Conservation (phyloP, 2,113 vertebrate species). For the Petromus typicus region DNA sequence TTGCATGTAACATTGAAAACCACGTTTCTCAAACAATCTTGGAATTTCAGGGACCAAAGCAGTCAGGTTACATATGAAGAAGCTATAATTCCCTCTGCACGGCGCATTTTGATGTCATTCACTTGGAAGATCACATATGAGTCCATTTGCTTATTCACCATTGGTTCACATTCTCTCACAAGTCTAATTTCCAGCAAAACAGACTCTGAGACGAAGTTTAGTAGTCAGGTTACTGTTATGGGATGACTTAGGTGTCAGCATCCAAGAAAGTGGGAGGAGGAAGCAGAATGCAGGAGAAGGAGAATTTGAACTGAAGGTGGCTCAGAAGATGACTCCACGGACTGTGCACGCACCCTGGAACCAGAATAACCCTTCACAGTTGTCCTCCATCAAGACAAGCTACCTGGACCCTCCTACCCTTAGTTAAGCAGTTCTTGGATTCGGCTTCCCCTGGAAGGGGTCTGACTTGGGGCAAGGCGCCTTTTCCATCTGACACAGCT, state of each 20-base stretch:
- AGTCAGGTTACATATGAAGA: too few species aligned
- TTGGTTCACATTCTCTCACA: background rate
- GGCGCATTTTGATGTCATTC: background rate
- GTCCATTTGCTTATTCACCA: background rate
- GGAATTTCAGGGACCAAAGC: background rate
- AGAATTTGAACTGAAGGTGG: background rate
- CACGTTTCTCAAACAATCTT: background rate
- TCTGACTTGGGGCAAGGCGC: too few species aligned
- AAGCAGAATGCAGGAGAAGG: background rate
- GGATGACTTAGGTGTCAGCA: background rate
- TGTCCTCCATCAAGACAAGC: background rate
- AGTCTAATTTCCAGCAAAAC: background rate
- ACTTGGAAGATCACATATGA: background rate
- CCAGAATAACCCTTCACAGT: background rate
- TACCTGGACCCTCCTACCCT: background rate
- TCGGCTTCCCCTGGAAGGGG: background rate
- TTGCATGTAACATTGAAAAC: background rate
- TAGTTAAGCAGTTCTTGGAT: fast-evolving
- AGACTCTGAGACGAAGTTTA: background rate
- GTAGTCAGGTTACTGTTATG: background rate
- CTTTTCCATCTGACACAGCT: background rate
- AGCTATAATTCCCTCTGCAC: background rate
- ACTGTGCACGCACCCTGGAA: background rate
- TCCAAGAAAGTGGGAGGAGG: background rate
- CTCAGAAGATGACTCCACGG: background rate